phyloP scores from a whole-genome alignment of 2,888 invertebrate species.

The Hyles lineata region DNA sequence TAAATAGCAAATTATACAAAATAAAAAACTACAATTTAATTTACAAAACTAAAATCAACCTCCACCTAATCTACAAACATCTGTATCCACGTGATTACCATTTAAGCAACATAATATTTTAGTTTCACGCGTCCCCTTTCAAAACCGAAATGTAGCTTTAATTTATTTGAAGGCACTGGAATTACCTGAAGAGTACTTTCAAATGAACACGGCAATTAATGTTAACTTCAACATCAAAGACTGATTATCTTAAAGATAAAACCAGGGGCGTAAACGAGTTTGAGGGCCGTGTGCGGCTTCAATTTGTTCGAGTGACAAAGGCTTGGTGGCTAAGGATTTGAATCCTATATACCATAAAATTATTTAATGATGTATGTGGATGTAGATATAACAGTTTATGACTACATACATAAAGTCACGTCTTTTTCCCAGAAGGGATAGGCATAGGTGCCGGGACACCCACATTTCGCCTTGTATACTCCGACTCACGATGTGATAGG shows the following conservation, averaged over 20 bases:
- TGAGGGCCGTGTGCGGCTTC: not conserved
- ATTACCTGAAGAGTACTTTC: slow-evolving; percentile 40
- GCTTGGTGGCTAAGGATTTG: not conserved
- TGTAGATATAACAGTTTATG: too few relatives aligned
- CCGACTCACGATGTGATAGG: too few relatives aligned
- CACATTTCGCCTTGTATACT: too few relatives aligned
- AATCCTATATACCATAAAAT: too few relatives aligned
- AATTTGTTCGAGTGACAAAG: not conserved
- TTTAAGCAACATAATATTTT: slow-evolving; percentile 1
- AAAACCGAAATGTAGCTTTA: slow-evolving; percentile 15
- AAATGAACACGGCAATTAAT: slow-evolving; percentile 39
- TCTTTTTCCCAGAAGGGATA: too few relatives aligned
- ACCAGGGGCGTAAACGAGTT: slow-evolving; percentile 8
- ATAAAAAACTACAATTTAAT: not conserved
- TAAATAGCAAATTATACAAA: not conserved
- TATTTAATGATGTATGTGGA: too few relatives aligned
- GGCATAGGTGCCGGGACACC: too few relatives aligned
- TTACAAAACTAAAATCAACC: not conserved
- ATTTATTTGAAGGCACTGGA: slow-evolving; percentile 34
- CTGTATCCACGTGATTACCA: not conserved
- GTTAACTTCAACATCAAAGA: slow-evolving; percentile 43
- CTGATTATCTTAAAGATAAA: slow-evolving; percentile 29
- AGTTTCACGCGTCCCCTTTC: slow-evolving; percentile 20
- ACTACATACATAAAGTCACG: too few relatives aligned
- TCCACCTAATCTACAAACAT: not conserved